These are phyloP conservation scores for Diadophis punctatus DNA, from an alignment of 2,113 vertebrate species.

Conservation along the genomic window DNA sequence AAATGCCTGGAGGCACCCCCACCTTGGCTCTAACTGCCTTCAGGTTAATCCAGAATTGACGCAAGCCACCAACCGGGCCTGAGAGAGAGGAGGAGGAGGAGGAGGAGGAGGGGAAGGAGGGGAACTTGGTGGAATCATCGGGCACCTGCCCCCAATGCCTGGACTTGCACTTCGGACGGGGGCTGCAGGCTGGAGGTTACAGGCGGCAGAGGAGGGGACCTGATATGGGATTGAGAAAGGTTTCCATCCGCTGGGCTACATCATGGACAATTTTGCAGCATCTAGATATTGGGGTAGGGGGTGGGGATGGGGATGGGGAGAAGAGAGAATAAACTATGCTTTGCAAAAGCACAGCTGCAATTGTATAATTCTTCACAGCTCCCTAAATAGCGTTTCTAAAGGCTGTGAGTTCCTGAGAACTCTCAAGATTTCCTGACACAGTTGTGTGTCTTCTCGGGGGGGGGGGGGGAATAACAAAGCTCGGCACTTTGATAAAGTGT, in stretches of 20 bases:
- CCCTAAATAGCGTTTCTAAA: neutral
- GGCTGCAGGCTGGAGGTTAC: constrained; percentile 36
- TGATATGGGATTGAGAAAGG: constrained; percentile 46
- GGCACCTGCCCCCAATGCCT: too few relatives aligned
- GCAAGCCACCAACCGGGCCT: neutral
- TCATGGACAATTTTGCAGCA: neutral
- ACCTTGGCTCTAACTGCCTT: neutral
- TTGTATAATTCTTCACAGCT: neutral
- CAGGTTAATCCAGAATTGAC: constrained; percentile 9
- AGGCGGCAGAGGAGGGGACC: constrained; percentile 32
- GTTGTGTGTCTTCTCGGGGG: neutral
- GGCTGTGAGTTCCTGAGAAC: neutral
- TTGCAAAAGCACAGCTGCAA: neutral
- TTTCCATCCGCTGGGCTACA: constrained; percentile 18
- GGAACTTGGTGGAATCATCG: fast-evolving
- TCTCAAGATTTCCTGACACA: constrained; percentile 1
- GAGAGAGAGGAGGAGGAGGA: neutral
- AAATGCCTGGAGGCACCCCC: constrained; percentile 3
- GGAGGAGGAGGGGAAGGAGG: too few relatives aligned
- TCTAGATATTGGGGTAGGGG: too few relatives aligned
- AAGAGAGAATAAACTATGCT: neutral
- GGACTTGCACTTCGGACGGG: neutral
- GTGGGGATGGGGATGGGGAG: neutral
- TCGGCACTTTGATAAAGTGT: neutral
- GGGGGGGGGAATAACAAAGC: too few relatives aligned